Evolutionary conservation across 2,888 invertebrate species (phyloP), one percentile per base, ranked within the genome.

Genomic region (Sinhomidia bicolor): DNA sequence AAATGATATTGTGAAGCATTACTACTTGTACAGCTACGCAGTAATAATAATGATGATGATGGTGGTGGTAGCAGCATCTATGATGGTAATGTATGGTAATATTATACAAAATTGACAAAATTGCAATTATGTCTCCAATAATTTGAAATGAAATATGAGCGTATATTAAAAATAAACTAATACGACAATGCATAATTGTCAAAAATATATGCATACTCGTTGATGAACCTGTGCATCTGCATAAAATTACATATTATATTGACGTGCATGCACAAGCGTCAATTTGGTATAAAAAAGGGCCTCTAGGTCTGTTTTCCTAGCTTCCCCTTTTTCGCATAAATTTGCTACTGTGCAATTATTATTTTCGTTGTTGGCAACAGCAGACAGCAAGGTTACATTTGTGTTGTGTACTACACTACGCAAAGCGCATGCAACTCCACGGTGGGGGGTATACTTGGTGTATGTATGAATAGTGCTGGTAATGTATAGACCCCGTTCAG

Each of bases 181-280:
- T n/a, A n/a, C n/a, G n/a, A n/a, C n/a, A n/a, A n/a, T n/a, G n/a
- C 36, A 44, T 44, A 3, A 44, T 51, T 17, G 17, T 6, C 14
- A n/a, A n/a, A n/a, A 1, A n/a, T 14, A 51, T 17, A 17, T 17
- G 17, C 7, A 12, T 29, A 23, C 7, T 3, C 62, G 29, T 62
- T 62, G 26, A 29, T 29, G 62, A 62, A 14, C 0, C 62, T 14
- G 17, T 51, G 29, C 62, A 62, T 62, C 29, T 62, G 62, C 62
- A 62, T 62, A 62, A 62, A 57, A n/a, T n/a, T n/a, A n/a, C n/a
- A n/a, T n/a, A 62, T 62, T 62, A 14, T 23, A 23, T 57, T 57
- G 26, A 57, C 23, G 17, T 51, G 14, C 51, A 51, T 51, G n/a
- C 17, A 51, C 14, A 51, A 51, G 17, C 51, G 4, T 51, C n/a